Evolutionary conservation across 35 echinoderm and acorn worm species (phyloP).

Genomic region (Apostichopus parvimensis): DNA sequence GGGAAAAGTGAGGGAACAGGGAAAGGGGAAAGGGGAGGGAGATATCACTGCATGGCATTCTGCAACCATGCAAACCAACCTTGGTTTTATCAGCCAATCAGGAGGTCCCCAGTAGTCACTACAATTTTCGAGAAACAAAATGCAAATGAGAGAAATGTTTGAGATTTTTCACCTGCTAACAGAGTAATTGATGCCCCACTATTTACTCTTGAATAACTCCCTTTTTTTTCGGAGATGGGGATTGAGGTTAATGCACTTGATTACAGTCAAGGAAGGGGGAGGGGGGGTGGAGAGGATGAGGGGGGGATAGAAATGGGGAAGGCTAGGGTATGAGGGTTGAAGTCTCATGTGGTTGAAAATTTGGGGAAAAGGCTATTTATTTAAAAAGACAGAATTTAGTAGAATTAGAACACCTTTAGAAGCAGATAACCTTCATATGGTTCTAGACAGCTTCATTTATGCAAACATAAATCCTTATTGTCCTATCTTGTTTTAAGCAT

Average conservation of each 20-base stretch:
- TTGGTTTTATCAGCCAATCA: constrained; percentile 46
- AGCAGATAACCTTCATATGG: too few species aligned
- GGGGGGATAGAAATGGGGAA: not conserved
- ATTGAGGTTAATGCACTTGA: not conserved
- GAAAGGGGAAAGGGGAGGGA: not conserved
- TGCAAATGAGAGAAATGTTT: not conserved
- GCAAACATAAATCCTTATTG: too few species aligned
- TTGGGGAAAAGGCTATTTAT: too few species aligned
- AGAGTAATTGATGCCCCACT: too few species aligned
- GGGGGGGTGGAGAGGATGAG: not conserved
- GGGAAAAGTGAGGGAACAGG: not conserved
- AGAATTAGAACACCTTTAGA: too few species aligned
- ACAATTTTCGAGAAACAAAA: not conserved
- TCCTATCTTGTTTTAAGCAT: too few species aligned
- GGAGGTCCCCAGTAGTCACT: constrained; percentile 3
- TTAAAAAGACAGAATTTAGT: too few species aligned
- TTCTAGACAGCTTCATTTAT: too few species aligned
- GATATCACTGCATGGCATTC: constrained; percentile 31
- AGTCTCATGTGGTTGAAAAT: too few species aligned
- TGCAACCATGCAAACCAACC: constrained; percentile 38
- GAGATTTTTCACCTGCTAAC: not conserved
- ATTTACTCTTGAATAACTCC: too few species aligned
- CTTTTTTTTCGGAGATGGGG: too few species aligned
- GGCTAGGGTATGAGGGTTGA: too few species aligned
- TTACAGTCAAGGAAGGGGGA: not conserved